These are phyloP conservation scores for Mastacembelus armatus DNA, from an alignment of 2,797 vertebrate species.

Conservation along the genomic window DNA sequence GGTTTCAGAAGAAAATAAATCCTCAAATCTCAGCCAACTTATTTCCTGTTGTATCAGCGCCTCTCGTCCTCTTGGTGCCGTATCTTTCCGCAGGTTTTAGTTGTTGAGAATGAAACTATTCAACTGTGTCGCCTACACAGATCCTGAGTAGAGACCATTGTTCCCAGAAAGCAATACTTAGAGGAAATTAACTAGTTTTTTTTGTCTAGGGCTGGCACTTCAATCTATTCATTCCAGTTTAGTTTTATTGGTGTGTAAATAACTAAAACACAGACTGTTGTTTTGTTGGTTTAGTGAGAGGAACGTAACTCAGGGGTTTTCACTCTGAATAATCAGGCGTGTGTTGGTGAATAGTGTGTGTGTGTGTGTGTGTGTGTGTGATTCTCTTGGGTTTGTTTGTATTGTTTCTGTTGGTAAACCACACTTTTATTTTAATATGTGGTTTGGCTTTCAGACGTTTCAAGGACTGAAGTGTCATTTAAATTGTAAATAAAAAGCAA, in stretches of 20 bases:
- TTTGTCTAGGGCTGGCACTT: neutral
- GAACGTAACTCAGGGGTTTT: too few relatives aligned
- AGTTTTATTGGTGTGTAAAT: conserved; percentile 16
- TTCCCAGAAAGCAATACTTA: conserved; percentile 17
- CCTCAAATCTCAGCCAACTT: neutral
- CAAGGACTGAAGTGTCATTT: neutral
- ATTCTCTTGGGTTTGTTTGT: conserved; percentile 12
- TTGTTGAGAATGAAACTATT: conserved; percentile 18
- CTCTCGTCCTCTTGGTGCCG: neutral
- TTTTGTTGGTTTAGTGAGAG: conserved; percentile 28
- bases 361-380: conserved; percentile 46
- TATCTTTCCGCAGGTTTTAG: neutral
- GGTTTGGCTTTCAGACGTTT: neutral
- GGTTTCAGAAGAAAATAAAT: neutral
- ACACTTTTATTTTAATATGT: conserved; percentile 7
- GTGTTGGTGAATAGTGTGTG: conserved; percentile 29
- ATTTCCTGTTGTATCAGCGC: conserved; percentile 6
- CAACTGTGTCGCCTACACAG: conserved; percentile 12
- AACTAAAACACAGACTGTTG: conserved; percentile 26
- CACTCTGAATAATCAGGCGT: conserved; percentile 53
- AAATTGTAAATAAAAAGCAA: neutral
- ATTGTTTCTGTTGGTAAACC: conserved; percentile 21
- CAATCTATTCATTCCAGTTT: conserved; percentile 3
- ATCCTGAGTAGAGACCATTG: conserved; percentile 15
- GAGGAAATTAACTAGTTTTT: conserved; percentile 7